A percentile compares a stretch with the other conserved stretches of the same genome.
Conservation (phyloP, 2,797 vertebrate genomes). For the Lates japonicus region DNA sequence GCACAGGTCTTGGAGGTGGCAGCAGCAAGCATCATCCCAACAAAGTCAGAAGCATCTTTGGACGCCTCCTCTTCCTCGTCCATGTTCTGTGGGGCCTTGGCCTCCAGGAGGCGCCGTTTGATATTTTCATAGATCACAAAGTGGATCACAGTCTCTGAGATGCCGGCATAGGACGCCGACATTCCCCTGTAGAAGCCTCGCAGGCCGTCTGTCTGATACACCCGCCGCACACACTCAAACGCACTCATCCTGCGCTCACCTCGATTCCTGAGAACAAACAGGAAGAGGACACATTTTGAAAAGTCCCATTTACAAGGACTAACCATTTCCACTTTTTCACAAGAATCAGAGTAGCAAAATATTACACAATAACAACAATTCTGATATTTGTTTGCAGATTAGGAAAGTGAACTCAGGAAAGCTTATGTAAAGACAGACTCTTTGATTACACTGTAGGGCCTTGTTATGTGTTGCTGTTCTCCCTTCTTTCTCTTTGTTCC, state of each 20-base stretch:
- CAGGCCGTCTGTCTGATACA: conserved; percentile 94
- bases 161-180: conserved; percentile 98
- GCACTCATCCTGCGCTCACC: conserved; percentile 95
- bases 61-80: conserved; percentile 91
- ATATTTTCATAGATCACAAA: conserved; percentile 99
- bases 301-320: neutral
- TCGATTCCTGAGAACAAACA: conserved; percentile 86
- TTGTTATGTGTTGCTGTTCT: neutral
- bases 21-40: conserved; percentile 97
- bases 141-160: conserved; percentile 99
- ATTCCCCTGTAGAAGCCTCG: conserved; percentile 98
- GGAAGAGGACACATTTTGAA: neutral
- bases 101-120: conserved; percentile 93
- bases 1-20: conserved; percentile 99
- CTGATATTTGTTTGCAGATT: neutral
- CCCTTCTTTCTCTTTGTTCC: neutral
- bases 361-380: neutral
- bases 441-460: neutral
- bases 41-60: conserved; percentile 94
- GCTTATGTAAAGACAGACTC: neutral
- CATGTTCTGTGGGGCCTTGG: conserved; percentile 90
- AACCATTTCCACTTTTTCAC: neutral
- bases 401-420: neutral
- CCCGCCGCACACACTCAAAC: conserved; percentile 93
- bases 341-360: neutral